phyloP scores from a whole-genome alignment of 2,888 invertebrate species.

The Parascotia fuliginaria region DNA sequence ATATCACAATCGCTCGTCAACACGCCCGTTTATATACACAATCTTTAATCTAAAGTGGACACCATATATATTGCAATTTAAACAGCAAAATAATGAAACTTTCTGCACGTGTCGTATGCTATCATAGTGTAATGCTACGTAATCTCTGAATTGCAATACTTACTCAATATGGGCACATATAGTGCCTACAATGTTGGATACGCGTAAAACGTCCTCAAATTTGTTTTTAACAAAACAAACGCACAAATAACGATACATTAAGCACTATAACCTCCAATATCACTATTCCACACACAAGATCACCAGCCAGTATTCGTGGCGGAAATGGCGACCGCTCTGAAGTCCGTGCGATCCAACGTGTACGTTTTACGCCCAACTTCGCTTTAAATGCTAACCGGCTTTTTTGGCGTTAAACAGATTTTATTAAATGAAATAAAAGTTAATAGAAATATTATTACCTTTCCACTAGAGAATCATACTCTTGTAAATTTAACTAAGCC shows the following conservation, averaged over 20 bases:
- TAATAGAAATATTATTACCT: slow-evolving; percentile 62
- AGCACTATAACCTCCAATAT: slow-evolving; percentile 79
- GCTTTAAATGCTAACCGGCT: slow-evolving; percentile 55
- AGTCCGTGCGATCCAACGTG: slow-evolving; percentile 56
- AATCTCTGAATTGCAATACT: slow-evolving; percentile 60
- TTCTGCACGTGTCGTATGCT: slow-evolving; percentile 67
- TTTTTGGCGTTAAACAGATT: slow-evolving; percentile 41
- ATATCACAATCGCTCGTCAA: slow-evolving; percentile 35
- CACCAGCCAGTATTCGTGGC: slow-evolving; percentile 78
- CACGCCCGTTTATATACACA: slow-evolving; percentile 53
- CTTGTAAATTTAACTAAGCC: slow-evolving; percentile 83
- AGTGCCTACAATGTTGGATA: slow-evolving; percentile 52
- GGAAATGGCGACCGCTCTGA: slow-evolving; percentile 82
- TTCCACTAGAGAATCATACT: slow-evolving; percentile 77
- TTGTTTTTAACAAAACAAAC: slow-evolving; percentile 52
- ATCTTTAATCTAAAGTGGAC: slow-evolving; percentile 40
- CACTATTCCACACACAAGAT: slow-evolving; percentile 68
- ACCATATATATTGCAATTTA: slow-evolving; percentile 58
- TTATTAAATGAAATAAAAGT: slow-evolving; percentile 41
- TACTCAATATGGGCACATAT: slow-evolving; percentile 62
- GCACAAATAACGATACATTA: slow-evolving; percentile 66
- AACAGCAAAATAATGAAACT: slow-evolving; percentile 56
- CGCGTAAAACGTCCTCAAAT: slow-evolving; percentile 46
- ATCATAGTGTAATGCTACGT: slow-evolving; percentile 51
- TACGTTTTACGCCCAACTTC: slow-evolving; percentile 66